Conservation (phyloP, 1,140 invertebrate genomes). For the Drosophila miranda region DNA sequence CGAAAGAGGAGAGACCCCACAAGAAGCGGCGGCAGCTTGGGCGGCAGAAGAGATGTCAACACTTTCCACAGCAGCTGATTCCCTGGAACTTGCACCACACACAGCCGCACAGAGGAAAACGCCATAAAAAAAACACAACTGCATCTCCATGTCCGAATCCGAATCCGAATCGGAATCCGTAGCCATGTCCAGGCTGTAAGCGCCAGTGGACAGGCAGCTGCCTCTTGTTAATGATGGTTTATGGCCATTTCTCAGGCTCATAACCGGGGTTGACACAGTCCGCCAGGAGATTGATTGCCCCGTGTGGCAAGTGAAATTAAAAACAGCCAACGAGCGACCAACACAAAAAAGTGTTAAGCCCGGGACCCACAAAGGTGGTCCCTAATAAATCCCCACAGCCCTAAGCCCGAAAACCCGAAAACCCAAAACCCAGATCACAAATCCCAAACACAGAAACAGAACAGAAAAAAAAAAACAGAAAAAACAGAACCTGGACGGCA, state of each 20-base stretch:
- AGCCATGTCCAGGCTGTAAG: conserved; percentile 18
- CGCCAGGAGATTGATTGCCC: conserved; percentile 66
- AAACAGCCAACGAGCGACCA: not conserved
- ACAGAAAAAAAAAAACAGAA: conserved; percentile 11
- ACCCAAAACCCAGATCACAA: conserved; percentile 15
- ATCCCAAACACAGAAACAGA: conserved; percentile 12
- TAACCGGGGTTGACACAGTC: conserved; percentile 38
- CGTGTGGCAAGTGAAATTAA: conserved; percentile 74
- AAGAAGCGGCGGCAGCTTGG: conserved; percentile 28
- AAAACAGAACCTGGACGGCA: conserved; percentile 62
- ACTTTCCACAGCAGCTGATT: conserved; percentile 65
- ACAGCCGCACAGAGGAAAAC: conserved; percentile 18
- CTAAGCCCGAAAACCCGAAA: not conserved
- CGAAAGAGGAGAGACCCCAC: conserved; percentile 55
- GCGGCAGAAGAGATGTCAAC: conserved; percentile 51
- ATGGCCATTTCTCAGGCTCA: conserved; percentile 74
- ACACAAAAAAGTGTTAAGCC: conserved; percentile 64
- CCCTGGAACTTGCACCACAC: conserved; percentile 64
- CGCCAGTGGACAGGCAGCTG: conserved; percentile 31
- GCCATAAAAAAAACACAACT: conserved; percentile 4
- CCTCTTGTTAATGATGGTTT: conserved; percentile 70
- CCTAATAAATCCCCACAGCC: conserved; percentile 68
- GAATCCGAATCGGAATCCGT: conserved; percentile 7
- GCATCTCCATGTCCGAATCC: too few species aligned
- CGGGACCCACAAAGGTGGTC: conserved; percentile 52